Base-by-base conservation (phyloP, 2,888 invertebrate species). In the Teleiodes luculella region DNA sequence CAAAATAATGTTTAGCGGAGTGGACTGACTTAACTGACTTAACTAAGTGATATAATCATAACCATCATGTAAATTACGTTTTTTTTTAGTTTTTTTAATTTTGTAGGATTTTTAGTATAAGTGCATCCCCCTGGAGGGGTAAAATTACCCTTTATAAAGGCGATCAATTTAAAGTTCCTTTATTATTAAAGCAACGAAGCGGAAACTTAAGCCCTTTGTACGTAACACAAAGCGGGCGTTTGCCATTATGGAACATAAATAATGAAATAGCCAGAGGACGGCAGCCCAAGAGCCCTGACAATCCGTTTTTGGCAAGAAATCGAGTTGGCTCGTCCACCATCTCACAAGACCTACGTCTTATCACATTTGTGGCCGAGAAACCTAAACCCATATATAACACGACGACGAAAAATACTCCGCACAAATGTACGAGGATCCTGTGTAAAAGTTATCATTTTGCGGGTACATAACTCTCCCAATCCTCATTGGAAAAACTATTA, bases 401-500 rank as follows among this genome's bases (percentile, higher is more conserved):
- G 6, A 3, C 37, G 10, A 7, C n/a, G 11, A 24, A 43, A 43
- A 28, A 43, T 20, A 43, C 20, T 24, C 20, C 24, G n/a, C 24
- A 24, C 11, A 7, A 28, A 43, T 11, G 18, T 24, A 24, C n/a
- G 28, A 43, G 0, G 4, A n/a, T 13, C 24, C 28, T 20, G 43
- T 28, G 43, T 43, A 43, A 43, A 43, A 43, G 43, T 43, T 43
- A 28, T 20, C 2, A 49, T 49, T n/a, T 37, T 49, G 49, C 36
- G 49, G 24, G 49, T 37, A 36, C 37, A 49, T 49, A 49, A 49
- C 16, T 49, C 47, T 37, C 14, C 6, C 13, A 14, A 20, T 8
- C 13, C 43, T 28, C 43, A 43, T 43, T 43, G 43, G 43, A 8
- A 10, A 49, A 49, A 36, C 49, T 49, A 49, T 49, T 49, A 49